phyloP scores from a whole-genome alignment of 2,888 invertebrate species.

The Caenorhabditis macrosperma region DNA sequence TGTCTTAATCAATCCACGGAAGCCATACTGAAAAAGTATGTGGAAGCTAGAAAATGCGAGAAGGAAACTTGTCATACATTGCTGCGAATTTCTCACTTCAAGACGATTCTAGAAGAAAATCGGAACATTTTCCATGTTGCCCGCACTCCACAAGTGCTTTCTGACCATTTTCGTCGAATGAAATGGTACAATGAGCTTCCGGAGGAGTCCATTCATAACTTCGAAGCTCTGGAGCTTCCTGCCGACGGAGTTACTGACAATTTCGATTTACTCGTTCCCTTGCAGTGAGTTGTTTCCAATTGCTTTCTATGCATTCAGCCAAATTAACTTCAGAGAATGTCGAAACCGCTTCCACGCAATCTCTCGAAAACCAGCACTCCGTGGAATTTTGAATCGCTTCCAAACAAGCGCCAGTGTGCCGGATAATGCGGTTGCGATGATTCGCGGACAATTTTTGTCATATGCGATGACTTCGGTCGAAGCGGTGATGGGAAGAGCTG shows the following conservation, averaged over 20 bases:
- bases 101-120: slow-evolving; percentile 23
- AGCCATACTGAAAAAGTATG: slow-evolving; percentile 85
- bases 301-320: not conserved
- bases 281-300: not conserved
- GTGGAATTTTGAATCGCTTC: slow-evolving; percentile 11
- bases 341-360: slow-evolving; percentile 13
- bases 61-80: not conserved
- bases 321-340: not conserved
- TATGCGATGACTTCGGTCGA: slow-evolving; percentile 62
- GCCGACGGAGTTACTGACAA: not conserved
- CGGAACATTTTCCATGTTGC: slow-evolving; percentile 87
- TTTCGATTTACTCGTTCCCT: not conserved
- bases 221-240: not conserved
- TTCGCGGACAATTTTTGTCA: slow-evolving; percentile 30
- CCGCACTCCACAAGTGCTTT: slow-evolving; percentile 87
- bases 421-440: slow-evolving; percentile 25
- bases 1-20: slow-evolving; percentile 87
- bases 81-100: slow-evolving; percentile 26
- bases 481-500: slow-evolving; percentile 85
- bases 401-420: slow-evolving; percentile 19
- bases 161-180: slow-evolving; percentile 84
- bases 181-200: slow-evolving; percentile 9
- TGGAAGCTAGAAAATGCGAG: not conserved
- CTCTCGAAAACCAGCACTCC: slow-evolving; percentile 11
- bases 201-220: slow-evolving; percentile 82